Base-by-base conservation (phyloP, 2,797 vertebrate genomes). In the Lepilemur ruficaudatus region DNA sequence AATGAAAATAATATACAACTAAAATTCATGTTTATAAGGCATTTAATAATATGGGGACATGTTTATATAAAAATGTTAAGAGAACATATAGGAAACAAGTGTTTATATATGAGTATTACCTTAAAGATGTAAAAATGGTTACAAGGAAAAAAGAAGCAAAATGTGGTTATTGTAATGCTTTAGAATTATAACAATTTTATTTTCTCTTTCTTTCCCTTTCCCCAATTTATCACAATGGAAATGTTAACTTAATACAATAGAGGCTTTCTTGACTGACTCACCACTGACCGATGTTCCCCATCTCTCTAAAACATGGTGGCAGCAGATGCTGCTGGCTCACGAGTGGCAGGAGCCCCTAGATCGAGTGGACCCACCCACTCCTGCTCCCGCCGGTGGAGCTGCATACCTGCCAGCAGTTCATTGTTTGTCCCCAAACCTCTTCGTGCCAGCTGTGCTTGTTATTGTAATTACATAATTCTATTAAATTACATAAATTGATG, bases 401-500 rank as follows among this genome's bases (percentile, higher is more conserved):
- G 59, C 38, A 55, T 55, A 96, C 96, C 94, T 97, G 95, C 96
- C 94, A 96, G 89, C 2, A 76, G 22, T 57, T 63, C 4, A 4
- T 38, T 72, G 72, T 18, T 55, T 80, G 63, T 75, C 10, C 30
- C 73, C 76, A 73, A 75, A 85, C 61, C 75, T 85, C 70, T 75
- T 81, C 70, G 25, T 20, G 38, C 94, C 96, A 96, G 93, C 96
- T 97, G 94, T 84, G 91, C 96, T 97, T 93, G 76, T 95, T 97
- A 94, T 63, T 92, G 28, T 95, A 95, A 98, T 97, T 94, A 94
- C 35, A 14, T 94, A 96, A 97, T 96, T 97, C 80, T 73, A 95
- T 96, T 96, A 96, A 95, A 97, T 97, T 93, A 97, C 86, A 96
- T 82, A 97, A 97, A 97, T 52, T 81, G 93, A 93, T 96, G 95